Conservation (phyloP, 2,797 vertebrate genomes). For the Parambassis ranga region DNA sequence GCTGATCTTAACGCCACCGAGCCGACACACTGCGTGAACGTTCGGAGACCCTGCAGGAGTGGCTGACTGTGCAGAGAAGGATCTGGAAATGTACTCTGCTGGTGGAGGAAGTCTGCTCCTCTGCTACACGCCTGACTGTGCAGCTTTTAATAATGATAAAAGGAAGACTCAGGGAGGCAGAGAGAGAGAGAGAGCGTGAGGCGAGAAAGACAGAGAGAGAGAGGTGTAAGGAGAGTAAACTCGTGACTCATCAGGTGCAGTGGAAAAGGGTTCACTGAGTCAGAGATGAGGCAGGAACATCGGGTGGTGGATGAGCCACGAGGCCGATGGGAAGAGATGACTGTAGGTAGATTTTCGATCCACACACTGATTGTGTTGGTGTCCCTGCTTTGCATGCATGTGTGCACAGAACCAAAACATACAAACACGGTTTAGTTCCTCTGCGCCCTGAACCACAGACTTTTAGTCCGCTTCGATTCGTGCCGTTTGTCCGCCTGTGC, state of each 20-base stretch:
- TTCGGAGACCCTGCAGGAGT: constrained; percentile 2
- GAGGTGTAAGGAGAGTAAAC: constrained; percentile 66
- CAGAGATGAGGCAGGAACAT: constrained; percentile 60
- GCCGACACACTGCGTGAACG: constrained; percentile 9
- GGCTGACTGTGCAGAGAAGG: constrained; percentile 25
- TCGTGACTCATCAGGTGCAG: constrained; percentile 68
- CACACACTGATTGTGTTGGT: not conserved
- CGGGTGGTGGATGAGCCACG: constrained; percentile 52
- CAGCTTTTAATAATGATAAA: constrained; percentile 49
- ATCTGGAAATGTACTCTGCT: constrained; percentile 30
- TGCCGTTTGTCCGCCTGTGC: constrained; percentile 23
- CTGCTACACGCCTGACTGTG: constrained; percentile 21
- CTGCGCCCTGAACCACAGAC: not conserved
- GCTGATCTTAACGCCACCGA: not conserved
- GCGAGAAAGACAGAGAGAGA: constrained; percentile 34
- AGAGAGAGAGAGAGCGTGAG: constrained; percentile 14
- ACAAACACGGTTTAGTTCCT: constrained; percentile 9
- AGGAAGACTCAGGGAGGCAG: constrained; percentile 46
- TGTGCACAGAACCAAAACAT: too few species aligned
- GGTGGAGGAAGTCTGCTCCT: constrained; percentile 39
- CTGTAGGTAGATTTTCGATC: constrained; percentile 36
- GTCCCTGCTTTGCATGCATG: too few species aligned
- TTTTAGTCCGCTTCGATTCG: constrained; percentile 15
- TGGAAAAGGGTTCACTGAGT: constrained; percentile 69
- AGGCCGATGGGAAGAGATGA: constrained; percentile 56